A percentile compares a stretch with the other conserved stretches of the same genome.
Evolutionary conservation across 2,113 vertebrate species (phyloP).

Genomic region (Probosciger aterrimus): DNA sequence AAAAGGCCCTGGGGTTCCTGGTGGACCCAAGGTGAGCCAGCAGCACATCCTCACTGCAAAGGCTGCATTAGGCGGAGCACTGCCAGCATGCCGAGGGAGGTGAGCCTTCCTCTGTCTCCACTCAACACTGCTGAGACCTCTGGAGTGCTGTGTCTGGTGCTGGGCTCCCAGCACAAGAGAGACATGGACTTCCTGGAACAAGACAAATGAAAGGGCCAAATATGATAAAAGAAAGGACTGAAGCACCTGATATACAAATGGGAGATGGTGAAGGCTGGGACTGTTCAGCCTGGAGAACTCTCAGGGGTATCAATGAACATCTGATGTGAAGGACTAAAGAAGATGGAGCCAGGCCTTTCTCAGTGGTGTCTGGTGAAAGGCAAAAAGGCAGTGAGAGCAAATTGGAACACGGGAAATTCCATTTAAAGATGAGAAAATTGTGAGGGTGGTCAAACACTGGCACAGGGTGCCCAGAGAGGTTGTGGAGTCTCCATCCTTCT

Average conservation of each 20-base stretch:
- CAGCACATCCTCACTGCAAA: background rate
- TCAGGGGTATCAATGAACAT: background rate
- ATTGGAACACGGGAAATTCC: background rate
- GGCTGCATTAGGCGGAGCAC: background rate
- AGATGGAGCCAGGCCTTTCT: background rate
- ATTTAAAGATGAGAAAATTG: background rate
- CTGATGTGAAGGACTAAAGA: background rate
- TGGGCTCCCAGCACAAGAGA: background rate
- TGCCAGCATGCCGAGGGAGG: background rate
- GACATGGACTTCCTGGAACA: accelerated
- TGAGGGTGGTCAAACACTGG: background rate
- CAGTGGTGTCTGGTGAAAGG: background rate
- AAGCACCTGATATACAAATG: background rate
- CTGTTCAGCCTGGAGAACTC: background rate
- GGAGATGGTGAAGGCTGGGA: background rate
- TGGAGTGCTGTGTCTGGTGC: background rate
- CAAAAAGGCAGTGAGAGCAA: background rate
- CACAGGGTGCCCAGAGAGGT: background rate
- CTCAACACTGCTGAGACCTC: background rate
- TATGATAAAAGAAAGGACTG: background rate
- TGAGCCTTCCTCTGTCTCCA: background rate
- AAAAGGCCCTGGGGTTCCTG: background rate
- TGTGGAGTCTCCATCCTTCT: background rate
- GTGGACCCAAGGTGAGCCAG: background rate
- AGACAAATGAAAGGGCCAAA: background rate